Conservation (phyloP, 2,113 vertebrate species). For the Gobius niger region DNA sequence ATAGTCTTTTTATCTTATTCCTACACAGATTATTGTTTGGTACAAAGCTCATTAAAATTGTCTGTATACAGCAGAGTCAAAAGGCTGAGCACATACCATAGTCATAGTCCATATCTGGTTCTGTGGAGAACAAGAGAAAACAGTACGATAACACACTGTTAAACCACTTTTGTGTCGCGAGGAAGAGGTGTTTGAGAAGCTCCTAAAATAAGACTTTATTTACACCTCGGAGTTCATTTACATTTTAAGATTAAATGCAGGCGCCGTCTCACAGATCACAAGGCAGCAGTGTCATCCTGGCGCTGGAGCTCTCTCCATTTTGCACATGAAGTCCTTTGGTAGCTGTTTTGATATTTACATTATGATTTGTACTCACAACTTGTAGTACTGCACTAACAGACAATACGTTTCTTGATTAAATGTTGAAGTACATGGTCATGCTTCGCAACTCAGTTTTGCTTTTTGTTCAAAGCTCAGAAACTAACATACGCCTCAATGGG, state of each 20-base stretch:
- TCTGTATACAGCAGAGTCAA: background rate
- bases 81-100: conserved; percentile 50
- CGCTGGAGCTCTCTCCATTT: background rate
- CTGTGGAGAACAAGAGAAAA: conserved; percentile 16
- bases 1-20: no score
- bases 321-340: no score
- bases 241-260: background rate
- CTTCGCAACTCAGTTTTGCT: no score
- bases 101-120: conserved; percentile 47
- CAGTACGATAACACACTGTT: background rate
- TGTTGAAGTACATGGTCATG: no score
- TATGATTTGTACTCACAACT: no score
- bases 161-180: background rate
- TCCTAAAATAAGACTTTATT: conserved; percentile 4
- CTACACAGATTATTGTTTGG: background rate
- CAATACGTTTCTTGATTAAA: no score
- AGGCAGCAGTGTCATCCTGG: background rate
- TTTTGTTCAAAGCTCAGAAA: no score
- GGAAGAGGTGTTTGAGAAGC: background rate
- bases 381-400: no score
- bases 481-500: no score
- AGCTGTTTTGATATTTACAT: no score
- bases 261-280: background rate
- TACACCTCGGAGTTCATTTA: background rate
- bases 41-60: no score